A percentile compares a stretch with the other conserved stretches of the same genome.
Conservation (phyloP, 2,113 vertebrate species). For the Apteryx owenii region DNA sequence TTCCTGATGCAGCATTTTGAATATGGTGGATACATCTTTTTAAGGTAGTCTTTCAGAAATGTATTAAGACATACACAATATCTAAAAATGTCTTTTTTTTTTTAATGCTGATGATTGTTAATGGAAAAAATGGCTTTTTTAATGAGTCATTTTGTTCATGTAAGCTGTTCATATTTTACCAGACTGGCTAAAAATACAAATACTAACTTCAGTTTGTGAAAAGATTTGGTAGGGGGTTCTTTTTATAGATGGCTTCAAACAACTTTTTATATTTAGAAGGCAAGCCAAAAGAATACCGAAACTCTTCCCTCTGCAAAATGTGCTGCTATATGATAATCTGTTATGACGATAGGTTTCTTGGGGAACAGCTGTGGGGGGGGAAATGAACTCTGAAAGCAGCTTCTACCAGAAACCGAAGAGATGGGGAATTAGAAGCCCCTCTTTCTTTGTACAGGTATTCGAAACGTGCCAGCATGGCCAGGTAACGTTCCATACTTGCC, state of each 20-base stretch:
- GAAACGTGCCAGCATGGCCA: neutral
- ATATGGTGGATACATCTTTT: neutral
- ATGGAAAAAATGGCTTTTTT: neutral
- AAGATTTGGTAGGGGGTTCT: neutral
- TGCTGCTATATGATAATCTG: neutral
- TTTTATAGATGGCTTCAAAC: neutral
- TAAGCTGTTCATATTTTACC: neutral
- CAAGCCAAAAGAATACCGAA: neutral
- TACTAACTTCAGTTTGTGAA: neutral
- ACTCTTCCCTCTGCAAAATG: neutral
- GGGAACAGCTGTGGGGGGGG: neutral
- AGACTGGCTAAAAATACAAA: neutral
- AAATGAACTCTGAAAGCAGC: neutral
- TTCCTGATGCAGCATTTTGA: slow-evolving; percentile 6
- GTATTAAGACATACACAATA: neutral
- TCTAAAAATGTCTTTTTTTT: neutral
- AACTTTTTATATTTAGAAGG: neutral
- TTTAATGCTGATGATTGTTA: neutral
- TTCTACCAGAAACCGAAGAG: neutral
- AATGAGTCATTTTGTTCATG: neutral
- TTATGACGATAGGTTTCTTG: neutral
- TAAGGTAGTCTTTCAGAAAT: slow-evolving; percentile 21
- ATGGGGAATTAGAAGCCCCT: neutral
- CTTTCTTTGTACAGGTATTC: neutral
- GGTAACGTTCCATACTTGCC: neutral